These are phyloP conservation scores for Indicator maculatus DNA, from an alignment of 2,113 vertebrate species.

Conservation along the genomic window DNA sequence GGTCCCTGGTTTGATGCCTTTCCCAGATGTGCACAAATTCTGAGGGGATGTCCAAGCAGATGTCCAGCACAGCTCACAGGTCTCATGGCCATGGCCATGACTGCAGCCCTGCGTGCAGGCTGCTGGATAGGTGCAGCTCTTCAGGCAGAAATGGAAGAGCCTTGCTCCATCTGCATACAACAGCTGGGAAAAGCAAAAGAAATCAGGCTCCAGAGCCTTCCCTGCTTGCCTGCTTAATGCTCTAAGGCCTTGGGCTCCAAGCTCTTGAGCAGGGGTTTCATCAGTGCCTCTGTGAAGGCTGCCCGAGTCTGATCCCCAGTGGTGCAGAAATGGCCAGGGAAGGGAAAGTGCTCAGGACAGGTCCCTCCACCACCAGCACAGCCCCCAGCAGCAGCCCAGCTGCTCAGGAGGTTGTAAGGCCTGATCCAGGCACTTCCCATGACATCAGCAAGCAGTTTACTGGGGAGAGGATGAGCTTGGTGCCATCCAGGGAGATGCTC, in stretches of 20 bases:
- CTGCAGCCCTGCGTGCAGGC: rapidly evolving
- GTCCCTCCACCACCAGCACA: background rate
- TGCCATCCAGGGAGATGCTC: rapidly evolving
- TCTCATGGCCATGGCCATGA: rapidly evolving
- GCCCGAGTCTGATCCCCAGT: background rate
- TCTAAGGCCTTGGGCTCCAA: background rate
- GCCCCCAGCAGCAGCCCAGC: background rate
- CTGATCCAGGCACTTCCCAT: background rate
- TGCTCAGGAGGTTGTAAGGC: background rate
- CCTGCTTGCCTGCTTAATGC: background rate
- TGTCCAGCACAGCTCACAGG: background rate
- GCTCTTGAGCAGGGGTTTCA: background rate
- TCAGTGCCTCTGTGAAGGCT: background rate
- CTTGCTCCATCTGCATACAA: background rate
- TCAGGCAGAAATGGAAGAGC: background rate
- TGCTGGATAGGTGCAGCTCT: background rate
- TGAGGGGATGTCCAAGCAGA: background rate
- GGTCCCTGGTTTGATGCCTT: background rate
- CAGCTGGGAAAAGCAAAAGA: background rate
- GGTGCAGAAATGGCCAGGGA: background rate
- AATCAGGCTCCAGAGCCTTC: background rate
- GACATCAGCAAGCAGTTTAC: too few species aligned
- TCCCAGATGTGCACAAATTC: background rate
- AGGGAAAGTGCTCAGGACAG: background rate
- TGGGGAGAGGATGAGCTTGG: rapidly evolving